Evolutionary conservation across 1,140 invertebrate species (phyloP).

Genomic region (Rhopalosiphum padi): DNA sequence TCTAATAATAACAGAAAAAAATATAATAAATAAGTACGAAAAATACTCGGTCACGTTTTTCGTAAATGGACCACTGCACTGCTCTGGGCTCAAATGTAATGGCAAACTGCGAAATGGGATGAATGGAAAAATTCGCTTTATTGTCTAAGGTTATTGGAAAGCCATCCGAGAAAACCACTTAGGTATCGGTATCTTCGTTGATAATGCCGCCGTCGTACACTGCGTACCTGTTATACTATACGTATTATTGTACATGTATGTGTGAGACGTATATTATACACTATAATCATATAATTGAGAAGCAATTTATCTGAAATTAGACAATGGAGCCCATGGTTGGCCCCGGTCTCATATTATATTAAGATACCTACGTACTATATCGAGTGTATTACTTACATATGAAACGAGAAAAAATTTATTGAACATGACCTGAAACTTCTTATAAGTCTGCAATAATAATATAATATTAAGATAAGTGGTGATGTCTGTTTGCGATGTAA

Average conservation of each 20-base stretch:
- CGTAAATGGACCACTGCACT: neutral
- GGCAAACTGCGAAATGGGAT: neutral
- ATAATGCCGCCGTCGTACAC: neutral
- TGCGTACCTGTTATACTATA: neutral
- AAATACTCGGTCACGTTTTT: neutral
- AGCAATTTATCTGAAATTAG: neutral
- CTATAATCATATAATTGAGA: neutral
- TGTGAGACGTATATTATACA: neutral
- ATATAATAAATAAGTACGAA: neutral
- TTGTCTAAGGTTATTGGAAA: slow-evolving; percentile 5
- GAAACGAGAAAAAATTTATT: neutral
- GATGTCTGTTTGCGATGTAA: too few relatives aligned
- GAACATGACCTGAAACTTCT: neutral
- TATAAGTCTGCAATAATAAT: neutral
- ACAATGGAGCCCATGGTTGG: neutral
- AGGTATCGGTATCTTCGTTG: neutral
- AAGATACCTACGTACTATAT: neutral
- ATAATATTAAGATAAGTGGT: too few relatives aligned
- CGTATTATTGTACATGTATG: neutral
- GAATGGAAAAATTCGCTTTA: neutral
- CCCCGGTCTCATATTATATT: neutral
- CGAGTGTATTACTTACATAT: neutral
- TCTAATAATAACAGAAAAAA: neutral
- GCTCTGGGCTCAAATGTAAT: neutral
- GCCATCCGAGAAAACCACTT: neutral